Base-by-base conservation (phyloP, 23 tunicate genomes). In the Ciona savignyi region DNA sequence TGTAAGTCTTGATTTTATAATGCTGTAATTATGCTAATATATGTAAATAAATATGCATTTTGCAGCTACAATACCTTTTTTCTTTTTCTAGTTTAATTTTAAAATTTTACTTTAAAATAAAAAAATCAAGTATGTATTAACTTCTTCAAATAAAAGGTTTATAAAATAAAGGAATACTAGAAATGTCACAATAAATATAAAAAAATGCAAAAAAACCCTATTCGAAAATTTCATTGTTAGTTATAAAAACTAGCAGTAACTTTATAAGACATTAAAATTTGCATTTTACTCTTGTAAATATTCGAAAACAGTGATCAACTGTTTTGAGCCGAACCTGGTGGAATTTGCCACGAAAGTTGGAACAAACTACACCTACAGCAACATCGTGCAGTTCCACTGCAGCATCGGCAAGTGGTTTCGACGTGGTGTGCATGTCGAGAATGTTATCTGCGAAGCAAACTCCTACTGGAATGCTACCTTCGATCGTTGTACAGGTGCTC, bases 371-470 rank as follows among this genome's bases (percentile, higher is more conserved):
- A 65, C 83, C 0, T 87, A 68, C 48, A 56, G 30, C 30, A 27
- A 64, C 23, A 69, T 49, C 1, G 68, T 81, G 3, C 68, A 29
- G 0, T 81, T 69, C 34, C 49, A n/a, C 21, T 87, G 94, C 35
- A 27, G 26, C 6, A 34, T 21, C 2, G 94, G 94, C 29, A 81
- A 30, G 26, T 81, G 94, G 86, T 81, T 87, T 75, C 68, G 69
- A 23, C 68, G 69, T 33, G 73, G 32, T 23, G 72, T 68, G 20
- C 35, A 73, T 70, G 66, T 15, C 0, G 25, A 15, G 3, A 63
- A 60, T n/a, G 65, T 70, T 3, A 71, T 68, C 30, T 87, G 94
- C 51, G 23, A 32, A 2, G 78, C 30, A 1, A 75, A 76, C 29
- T 61, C 77, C 27, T 42, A n/a, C 20, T 87, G 94, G 94, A 61